Base-by-base conservation (phyloP, 2,888 invertebrate genomes). In the Scaptomyza cyrtandrae region DNA sequence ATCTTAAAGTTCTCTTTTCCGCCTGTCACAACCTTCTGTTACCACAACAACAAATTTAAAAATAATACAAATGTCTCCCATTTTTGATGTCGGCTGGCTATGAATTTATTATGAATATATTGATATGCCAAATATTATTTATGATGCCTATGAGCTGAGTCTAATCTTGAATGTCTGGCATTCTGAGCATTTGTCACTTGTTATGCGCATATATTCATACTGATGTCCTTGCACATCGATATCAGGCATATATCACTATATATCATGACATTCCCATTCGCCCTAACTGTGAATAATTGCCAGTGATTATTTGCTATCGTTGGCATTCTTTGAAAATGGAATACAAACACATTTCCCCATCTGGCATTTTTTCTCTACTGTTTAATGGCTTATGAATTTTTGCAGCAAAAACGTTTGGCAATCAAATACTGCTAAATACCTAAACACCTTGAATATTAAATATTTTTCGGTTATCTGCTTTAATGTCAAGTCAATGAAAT, bases 41-140 rank as follows among this genome's bases (percentile, higher is more conserved):
- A n/a, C n/a, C 5, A 31, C 6, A 14, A 50, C 24, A 46, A 46
- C 35, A 24, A 58, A 35, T 49, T 35, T 35, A n/a, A 29, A 29
- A 44, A 37, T 49, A 35, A 45, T 45, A 63, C 24, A 61, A 53
- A 58, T 64, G 29, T 64, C 49, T 61, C 14, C 48, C 53, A 50
- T 53, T 39, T 62, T 62, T 59, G 68, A 39, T 37, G 62, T 46
- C 65, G 46, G 58, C 59, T 43, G 54, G 62, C 57, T 82, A 78
- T 78, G 78, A 85, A 85, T 83, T 80, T 86, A 75, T 86, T 73
- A 72, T 58, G 52, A 55, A 53, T 63, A 64, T 57, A 78, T 82
- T 71, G 83, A 83, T 82, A 78, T 74, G 75, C 66, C 62, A n/a
- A 33, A 50, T 62, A 71, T 86, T 82, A 83, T 86, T 86, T 86